A percentile compares a stretch with the other conserved stretches of the same genome.
Evolutionary conservation across 2,888 invertebrate species (phyloP).

Genomic region (Cephus sareptanus): DNA sequence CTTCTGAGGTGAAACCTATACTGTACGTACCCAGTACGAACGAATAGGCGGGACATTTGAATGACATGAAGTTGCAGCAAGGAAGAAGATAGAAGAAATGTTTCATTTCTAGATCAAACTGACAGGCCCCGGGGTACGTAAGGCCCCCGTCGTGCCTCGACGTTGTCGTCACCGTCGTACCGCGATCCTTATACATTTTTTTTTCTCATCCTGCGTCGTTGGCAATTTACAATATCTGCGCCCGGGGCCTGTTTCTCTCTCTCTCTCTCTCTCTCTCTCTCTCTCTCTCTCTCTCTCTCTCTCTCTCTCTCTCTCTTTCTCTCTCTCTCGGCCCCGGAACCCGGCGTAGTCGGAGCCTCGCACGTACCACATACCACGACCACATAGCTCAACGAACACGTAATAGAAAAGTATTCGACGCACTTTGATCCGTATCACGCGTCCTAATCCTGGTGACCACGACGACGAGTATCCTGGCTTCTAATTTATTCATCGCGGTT

Average conservation of each 20-base stretch:
- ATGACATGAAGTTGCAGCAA: background rate
- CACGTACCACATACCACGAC: slow-evolving; percentile 3
- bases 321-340: background rate
- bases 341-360: background rate
- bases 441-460: background rate
- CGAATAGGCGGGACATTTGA: background rate
- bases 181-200: background rate
- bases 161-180: background rate
- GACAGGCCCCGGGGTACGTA: background rate
- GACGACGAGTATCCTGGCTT: background rate
- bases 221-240: slow-evolving; percentile 4
- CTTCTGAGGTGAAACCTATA: background rate
- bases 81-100: background rate
- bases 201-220: background rate
- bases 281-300: background rate
- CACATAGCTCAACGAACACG: slow-evolving; percentile 2
- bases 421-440: background rate
- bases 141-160: background rate
- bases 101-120: background rate
- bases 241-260: background rate
- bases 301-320: background rate
- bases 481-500: background rate
- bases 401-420: slow-evolving; percentile 8
- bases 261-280: background rate
- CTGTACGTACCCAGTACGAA: background rate